Evolutionary conservation across 2,797 vertebrate species (phyloP).

Genomic region (Apogon hyalosoma): DNA sequence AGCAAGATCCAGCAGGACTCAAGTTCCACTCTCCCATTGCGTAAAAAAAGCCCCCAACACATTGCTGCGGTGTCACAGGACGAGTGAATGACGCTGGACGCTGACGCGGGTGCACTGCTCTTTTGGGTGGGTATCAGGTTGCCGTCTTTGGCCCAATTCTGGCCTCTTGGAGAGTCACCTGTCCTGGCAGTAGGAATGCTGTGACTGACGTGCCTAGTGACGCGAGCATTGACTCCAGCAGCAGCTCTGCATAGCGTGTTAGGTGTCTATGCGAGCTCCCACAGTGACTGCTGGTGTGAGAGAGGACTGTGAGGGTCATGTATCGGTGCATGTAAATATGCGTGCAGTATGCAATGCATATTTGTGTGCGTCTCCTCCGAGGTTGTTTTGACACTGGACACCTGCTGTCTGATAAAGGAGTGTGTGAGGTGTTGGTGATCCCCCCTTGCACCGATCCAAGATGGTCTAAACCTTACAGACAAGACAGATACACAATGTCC

Average conservation of each 20-base stretch:
- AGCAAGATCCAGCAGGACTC: constrained; percentile 79
- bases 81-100: constrained; percentile 81
- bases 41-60: constrained; percentile 84
- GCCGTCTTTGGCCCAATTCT: constrained; percentile 78
- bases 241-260: constrained; percentile 75
- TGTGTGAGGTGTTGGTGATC: constrained; percentile 42
- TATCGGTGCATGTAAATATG: constrained; percentile 65
- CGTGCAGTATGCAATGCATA: constrained; percentile 57
- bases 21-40: constrained; percentile 84
- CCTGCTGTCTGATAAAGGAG: constrained; percentile 74
- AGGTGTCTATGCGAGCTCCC: constrained; percentile 65
- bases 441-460: constrained; percentile 48
- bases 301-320: constrained; percentile 37
- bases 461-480: constrained; percentile 55
- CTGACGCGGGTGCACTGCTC: constrained; percentile 77
- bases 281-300: constrained; percentile 42
- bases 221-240: constrained; percentile 74
- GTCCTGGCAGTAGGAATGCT: constrained; percentile 79
- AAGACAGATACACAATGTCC: constrained; percentile 47
- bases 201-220: constrained; percentile 80
- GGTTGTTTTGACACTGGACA: constrained; percentile 86
- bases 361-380: constrained; percentile 67
- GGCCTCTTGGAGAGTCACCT: constrained; percentile 80
- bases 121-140: constrained; percentile 80
- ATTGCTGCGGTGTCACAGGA: constrained; percentile 88